Percentiles rank a stretch among this genome's conserved stretches.
Evolutionary conservation across 2,113 vertebrate species (phyloP).

Genomic region (Cyphomyrus discorhynchus): DNA sequence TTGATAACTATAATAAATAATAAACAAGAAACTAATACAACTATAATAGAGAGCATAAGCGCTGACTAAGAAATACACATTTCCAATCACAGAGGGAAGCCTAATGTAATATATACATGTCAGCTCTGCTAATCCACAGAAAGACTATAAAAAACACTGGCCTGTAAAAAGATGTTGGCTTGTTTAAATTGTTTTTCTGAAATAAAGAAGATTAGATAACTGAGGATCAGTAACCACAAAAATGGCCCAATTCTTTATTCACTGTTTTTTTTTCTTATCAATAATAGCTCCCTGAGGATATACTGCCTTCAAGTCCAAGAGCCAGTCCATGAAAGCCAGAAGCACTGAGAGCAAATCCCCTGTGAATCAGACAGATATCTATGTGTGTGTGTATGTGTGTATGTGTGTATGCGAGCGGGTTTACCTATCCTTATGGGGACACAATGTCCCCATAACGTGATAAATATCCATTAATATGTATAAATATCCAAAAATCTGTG

Average conservation of each 20-base stretch:
- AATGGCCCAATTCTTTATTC: slow-evolving; percentile 15
- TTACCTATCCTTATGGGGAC: no score
- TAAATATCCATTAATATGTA: no score
- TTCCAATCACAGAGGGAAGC: neutral
- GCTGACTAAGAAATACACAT: neutral
- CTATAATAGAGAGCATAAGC: neutral
- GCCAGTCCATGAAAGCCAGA: neutral
- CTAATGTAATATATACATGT: neutral
- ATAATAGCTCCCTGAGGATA: slow-evolving; percentile 27
- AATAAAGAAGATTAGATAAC: slow-evolving; percentile 6
- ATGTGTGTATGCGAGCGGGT: neutral
- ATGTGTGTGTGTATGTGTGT: neutral
- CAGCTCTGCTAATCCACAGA: neutral
- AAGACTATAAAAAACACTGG: neutral
- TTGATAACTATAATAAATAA: neutral
- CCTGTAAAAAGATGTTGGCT: neutral
- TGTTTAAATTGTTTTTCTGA: neutral
- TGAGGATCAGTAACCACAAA: neutral
- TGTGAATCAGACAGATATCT: neutral
- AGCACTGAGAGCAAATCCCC: slow-evolving; percentile 3
- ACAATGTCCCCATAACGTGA: no score
- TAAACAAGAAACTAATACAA: neutral
- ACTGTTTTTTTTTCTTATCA: slow-evolving; percentile 19
- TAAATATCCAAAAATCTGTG: no score
- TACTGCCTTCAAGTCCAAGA: neutral